These are phyloP conservation scores for Xiphophorus couchianus DNA, from an alignment of 2,113 vertebrate species.

Conservation along the genomic window DNA sequence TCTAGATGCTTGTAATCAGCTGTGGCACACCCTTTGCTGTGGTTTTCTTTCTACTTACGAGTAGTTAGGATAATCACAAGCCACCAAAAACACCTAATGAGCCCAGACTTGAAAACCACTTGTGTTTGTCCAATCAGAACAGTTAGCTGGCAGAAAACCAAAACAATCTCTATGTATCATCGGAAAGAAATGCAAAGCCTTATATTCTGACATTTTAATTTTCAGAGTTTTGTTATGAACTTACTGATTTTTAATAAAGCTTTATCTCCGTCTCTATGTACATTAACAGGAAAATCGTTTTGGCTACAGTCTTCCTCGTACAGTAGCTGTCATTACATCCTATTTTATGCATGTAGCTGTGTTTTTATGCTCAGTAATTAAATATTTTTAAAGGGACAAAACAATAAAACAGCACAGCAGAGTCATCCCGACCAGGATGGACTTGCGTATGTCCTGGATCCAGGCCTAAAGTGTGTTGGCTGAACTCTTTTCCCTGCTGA, in stretches of 20 bases:
- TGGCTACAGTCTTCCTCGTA: background rate
- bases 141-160: background rate
- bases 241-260: background rate
- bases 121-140: constrained; percentile 36
- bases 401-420: constrained; percentile 17
- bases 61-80: constrained; percentile 35
- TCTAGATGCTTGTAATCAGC: constrained; percentile 45
- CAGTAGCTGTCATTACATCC: background rate
- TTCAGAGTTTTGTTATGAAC: no score
- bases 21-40: constrained; percentile 23
- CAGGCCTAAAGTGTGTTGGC: constrained; percentile 45
- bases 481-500: constrained; percentile 51
- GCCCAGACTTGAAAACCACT: constrained; percentile 24
- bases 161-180: background rate
- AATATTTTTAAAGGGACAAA: constrained; percentile 2
- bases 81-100: constrained; percentile 35
- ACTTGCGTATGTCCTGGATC: constrained; percentile 54
- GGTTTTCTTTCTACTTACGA: constrained; percentile 21
- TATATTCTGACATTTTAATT: background rate
- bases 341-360: background rate
- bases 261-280: background rate
- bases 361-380: background rate
- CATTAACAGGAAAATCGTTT: background rate
- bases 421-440: constrained; percentile 32
- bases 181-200: background rate